phyloP scores from a whole-genome alignment of 2,888 invertebrate species.

The Catocala nupta region DNA sequence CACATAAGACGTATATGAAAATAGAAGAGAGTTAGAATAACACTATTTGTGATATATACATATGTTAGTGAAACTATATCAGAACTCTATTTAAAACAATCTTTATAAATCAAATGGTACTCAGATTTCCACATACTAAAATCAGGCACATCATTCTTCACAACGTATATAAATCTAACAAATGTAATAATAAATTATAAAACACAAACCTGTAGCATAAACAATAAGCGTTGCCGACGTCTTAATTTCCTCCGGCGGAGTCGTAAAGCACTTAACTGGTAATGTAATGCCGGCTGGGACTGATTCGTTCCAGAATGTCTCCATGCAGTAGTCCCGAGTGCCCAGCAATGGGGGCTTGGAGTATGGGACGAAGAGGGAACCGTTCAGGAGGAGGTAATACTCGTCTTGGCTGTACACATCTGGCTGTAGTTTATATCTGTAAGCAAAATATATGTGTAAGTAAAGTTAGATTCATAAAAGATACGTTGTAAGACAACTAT shows the following conservation, averaged over 20 bases:
- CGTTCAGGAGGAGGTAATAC: conserved; percentile 87
- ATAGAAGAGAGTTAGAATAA: too few species aligned
- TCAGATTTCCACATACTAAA: too few species aligned
- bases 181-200: too few species aligned
- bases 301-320: conserved; percentile 82
- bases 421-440: conserved; percentile 87
- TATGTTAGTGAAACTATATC: too few species aligned
- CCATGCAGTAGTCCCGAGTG: conserved; percentile 88
- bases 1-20: too few species aligned
- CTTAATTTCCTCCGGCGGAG: conserved; percentile 69
- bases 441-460: conserved; percentile 38
- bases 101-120: too few species aligned
- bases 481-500: background rate
- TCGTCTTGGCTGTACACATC: conserved; percentile 80
- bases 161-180: too few species aligned
- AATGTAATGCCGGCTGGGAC: conserved; percentile 80
- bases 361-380: conserved; percentile 86
- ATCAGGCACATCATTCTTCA: too few species aligned
- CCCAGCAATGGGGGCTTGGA: conserved; percentile 78
- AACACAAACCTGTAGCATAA: conserved; percentile 74
- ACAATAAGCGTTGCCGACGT: conserved; percentile 74
- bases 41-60: too few species aligned
- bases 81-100: too few species aligned
- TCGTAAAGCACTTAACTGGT: conserved; percentile 85
- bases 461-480: background rate